Conservation (phyloP, 1,140 invertebrate genomes). For the Sinella curviseta region DNA sequence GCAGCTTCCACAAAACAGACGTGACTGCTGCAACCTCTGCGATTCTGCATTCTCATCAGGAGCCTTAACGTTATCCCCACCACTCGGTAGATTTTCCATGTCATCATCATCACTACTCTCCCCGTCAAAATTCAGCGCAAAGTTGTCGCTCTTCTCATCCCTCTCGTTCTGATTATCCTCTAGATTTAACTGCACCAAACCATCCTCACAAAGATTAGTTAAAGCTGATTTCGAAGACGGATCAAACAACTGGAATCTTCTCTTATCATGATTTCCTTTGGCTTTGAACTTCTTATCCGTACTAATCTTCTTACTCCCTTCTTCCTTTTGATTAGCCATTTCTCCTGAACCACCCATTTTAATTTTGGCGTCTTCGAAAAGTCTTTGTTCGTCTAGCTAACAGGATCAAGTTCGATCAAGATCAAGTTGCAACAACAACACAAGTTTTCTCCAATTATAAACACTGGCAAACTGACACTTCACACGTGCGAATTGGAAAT, state of each 20-base stretch:
- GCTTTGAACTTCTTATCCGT: neutral
- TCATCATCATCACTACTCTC: neutral
- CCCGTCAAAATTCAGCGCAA: neutral
- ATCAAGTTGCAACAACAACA: too few relatives aligned
- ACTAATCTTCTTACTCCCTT: neutral
- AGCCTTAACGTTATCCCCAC: neutral
- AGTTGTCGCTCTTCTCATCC: neutral
- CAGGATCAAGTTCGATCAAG: too few relatives aligned
- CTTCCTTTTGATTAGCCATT: too few relatives aligned
- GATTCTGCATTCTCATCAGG: neutral
- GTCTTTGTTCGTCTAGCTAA: too few relatives aligned
- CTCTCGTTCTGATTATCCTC: neutral
- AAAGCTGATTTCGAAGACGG: neutral
- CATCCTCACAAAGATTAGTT: neutral
- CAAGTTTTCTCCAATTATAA: too few relatives aligned
- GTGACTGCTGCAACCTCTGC: neutral
- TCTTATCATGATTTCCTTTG: neutral
- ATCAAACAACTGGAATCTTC: constrained; percentile 12
- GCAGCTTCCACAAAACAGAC: constrained; percentile 45
- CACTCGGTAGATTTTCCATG: neutral
- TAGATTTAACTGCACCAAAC: neutral
- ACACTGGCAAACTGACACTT: too few relatives aligned
- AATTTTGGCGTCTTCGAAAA: too few relatives aligned
- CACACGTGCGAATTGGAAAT: too few relatives aligned
- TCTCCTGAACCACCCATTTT: too few relatives aligned